Evolutionary conservation across 1,140 invertebrate genomes (phyloP).

Genomic region (Trichoplusia ni): DNA sequence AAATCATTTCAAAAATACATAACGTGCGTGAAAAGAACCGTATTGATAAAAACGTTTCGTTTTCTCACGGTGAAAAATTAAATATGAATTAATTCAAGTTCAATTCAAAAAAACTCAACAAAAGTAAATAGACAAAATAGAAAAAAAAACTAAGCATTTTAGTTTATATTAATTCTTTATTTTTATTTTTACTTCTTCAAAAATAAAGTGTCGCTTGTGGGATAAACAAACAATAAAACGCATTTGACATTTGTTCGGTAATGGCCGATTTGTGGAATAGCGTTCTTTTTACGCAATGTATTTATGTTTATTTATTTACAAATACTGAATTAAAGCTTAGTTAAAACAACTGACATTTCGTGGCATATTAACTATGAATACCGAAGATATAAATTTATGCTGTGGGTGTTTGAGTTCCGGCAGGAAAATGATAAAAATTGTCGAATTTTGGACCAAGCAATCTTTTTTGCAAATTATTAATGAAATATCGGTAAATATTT

Average conservation of each 20-base stretch:
- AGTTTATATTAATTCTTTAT: no score
- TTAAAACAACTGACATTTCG: background rate
- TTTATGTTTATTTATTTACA: conserved; percentile 24
- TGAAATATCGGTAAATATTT: conserved; percentile 47
- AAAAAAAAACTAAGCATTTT: no score
- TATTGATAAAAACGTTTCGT: no score
- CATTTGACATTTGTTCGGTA: conserved; percentile 9
- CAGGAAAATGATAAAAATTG: conserved; percentile 50
- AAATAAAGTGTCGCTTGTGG: background rate
- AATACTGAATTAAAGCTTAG: conserved; percentile 12
- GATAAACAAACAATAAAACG: conserved; percentile 22
- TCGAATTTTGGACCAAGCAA: conserved; percentile 46
- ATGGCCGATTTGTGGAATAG: conserved; percentile 2
- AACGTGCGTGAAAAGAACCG: no score
- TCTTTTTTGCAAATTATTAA: conserved; percentile 58
- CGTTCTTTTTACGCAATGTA: conserved; percentile 11
- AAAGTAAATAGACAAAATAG: no score
- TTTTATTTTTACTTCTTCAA: no score
- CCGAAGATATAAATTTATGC: conserved; percentile 40
- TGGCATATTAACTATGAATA: conserved; percentile 28
- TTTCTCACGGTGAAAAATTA: no score
- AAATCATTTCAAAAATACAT: no score
- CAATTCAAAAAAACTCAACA: no score
- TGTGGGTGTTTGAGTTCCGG: conserved; percentile 54
- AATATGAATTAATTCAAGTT: no score